These are phyloP conservation scores for Urosaurus nigricauda DNA, from an alignment of 2,797 vertebrate genomes.

Conservation along the genomic window DNA sequence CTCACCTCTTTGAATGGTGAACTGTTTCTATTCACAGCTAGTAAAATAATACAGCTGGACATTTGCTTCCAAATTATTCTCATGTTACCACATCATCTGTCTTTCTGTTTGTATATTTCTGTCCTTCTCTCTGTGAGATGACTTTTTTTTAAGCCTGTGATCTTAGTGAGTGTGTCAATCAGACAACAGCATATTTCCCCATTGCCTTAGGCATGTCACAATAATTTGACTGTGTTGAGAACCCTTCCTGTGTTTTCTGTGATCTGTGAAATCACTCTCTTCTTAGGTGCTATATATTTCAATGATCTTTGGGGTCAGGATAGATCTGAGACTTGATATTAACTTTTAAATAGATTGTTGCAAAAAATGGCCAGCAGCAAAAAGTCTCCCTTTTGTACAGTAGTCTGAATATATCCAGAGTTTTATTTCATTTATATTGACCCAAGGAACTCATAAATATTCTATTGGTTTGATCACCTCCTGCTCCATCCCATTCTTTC, in stretches of 20 bases:
- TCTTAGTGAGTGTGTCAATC: neutral
- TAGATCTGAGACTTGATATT: conserved; percentile 13
- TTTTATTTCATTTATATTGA: neutral
- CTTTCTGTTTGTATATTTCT: neutral
- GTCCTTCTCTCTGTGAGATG: neutral
- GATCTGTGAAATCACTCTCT: conserved; percentile 8
- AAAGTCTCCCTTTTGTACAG: neutral
- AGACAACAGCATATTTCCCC: neutral
- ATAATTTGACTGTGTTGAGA: conserved; percentile 8
- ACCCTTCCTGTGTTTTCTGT: neutral
- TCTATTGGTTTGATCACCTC: neutral
- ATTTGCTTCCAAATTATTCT: neutral
- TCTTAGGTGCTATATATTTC: conserved; percentile 3
- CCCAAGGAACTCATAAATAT: neutral
- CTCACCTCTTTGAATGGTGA: neutral
- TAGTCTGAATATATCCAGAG: neutral
- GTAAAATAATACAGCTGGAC: neutral
- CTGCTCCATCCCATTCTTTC: neutral
- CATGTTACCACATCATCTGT: neutral
- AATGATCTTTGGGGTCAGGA: conserved; percentile 3
- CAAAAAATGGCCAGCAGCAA: neutral
- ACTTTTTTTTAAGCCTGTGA: neutral
- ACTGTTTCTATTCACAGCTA: neutral
- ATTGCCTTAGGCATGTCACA: conserved; percentile 7
- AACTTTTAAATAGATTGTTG: conserved; percentile 19